Base-by-base conservation (phyloP, 1,140 invertebrate species). In the Cyphomyrmex costatus region DNA sequence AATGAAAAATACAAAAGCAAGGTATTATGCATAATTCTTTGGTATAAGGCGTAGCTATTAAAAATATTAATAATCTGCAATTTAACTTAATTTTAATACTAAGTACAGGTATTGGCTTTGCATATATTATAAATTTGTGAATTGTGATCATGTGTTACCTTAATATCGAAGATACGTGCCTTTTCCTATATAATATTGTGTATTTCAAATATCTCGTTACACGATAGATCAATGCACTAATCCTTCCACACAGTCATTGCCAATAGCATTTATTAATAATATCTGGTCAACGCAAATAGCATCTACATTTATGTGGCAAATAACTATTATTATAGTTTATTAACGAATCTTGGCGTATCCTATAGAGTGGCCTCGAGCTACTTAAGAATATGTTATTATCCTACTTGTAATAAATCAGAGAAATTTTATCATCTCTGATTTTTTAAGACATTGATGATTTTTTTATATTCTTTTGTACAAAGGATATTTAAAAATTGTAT, bases 141-240 rank as follows among this genome's bases (percentile, higher is more conserved):
- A 70, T 65, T 60, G 49, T 42, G 70, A 49, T 49, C 16, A 49
- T 36, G 24, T 73, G 70, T 86, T 58, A 87, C 33, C 24, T 71
- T 53, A 33, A 76, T 89, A 63, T 80, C 70, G 68, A 84, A 90
- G 65, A 86, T 87, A 76, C 79, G 88, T 90, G 88, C 88, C 86
- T 90, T 85, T 49, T 86, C 76, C 82, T 79, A 68, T 83, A 87
- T 85, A 61, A 90, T 65, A 80, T 90, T 90, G 86, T 90, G 79
- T 87, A 90, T 86, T 90, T 90, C 88, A 33, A 70, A 82, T 70
- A 87, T 89, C 61, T 85, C 36, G 58, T 65, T 87, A 86, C 10
- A 46, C 76, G 60, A 42, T 27, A 76, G 14, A 82, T 51, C n/a
- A 63, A 61, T 71, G 27, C 87, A 68, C 66, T 82, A 68, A 78